Base-by-base conservation (phyloP, 2,888 invertebrate genomes). In the Unio pictorum region DNA sequence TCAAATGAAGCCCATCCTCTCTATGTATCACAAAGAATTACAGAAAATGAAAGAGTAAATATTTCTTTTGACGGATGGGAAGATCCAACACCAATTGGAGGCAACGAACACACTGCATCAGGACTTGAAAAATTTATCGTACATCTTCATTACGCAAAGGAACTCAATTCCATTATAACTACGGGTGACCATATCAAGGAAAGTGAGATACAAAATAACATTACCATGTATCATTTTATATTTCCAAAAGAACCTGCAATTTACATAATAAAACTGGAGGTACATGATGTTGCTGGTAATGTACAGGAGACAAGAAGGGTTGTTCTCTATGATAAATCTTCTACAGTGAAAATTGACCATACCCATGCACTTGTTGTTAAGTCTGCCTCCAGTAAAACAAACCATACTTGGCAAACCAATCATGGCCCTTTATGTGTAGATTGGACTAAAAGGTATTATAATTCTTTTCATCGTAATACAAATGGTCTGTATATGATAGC, bases 251-350 rank as follows among this genome's bases (percentile, higher is more conserved):
- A 60, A 58, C 69, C 74, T 6, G 64, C 62, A 8, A 28, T 80
- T 20, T 78, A 74, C 67, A 74, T 69, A 26, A 55, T 81, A 15
- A n/a, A 68, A 4, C 61, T 81, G 11, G 76, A 78, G 28, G 76
- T 75, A 1, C 67, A 73, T 17, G 82, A 82, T 63, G 67, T 72
- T 5, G 78, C 78, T 1, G 69, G 72, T 11, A 82, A 82, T 64
- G 69, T 71, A 15, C 18, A 57, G 59, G 70, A 74, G n/a, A 73
- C 74, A 15, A 67, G 81, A 57, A 45, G 80, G 55, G 77, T 81
- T 57, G 64, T 81, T 3, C 70, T 81, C 26, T 78, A 61, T 55
- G 81, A 81, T 66, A 77, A 78, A 45, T 67, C 75, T 0, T 73
- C 75, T 8, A 15, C 54, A 4, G 54, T 76, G 17, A 63, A 66